phyloP scores from a whole-genome alignment of 2,113 vertebrate genomes.

The Macrotis lagotis region DNA sequence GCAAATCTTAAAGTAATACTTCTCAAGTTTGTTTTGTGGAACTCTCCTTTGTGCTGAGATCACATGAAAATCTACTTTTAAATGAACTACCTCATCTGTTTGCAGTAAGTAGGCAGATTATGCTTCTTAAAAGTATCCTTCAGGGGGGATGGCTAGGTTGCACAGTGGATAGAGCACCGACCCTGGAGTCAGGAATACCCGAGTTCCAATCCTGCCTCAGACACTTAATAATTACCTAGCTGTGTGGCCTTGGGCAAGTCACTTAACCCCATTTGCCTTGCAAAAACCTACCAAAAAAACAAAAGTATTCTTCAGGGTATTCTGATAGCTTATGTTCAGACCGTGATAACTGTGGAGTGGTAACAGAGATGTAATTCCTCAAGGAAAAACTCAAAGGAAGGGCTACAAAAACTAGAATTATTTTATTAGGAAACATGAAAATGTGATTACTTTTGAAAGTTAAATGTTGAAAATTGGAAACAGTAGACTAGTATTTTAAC shows the following conservation, averaged over 20 bases:
- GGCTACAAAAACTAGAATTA: background rate
- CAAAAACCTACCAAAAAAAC: too few species aligned
- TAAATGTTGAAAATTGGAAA: conserved; percentile 27
- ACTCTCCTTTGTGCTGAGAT: conserved; percentile 47
- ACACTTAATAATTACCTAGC: too few species aligned
- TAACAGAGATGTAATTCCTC: background rate
- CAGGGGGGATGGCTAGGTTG: too few species aligned
- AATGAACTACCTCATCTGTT: conserved; percentile 55
- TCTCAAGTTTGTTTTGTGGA: conserved; percentile 55
- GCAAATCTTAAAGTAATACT: conserved; percentile 57
- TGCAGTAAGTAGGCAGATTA: background rate
- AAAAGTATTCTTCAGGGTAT: too few species aligned
- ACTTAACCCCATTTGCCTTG: too few species aligned
- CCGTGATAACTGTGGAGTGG: conserved; percentile 40
- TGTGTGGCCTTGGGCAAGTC: too few species aligned
- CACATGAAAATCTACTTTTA: conserved; percentile 44
- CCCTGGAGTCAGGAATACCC: too few species aligned
- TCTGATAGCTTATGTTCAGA: conserved; percentile 24
- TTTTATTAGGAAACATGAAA: conserved; percentile 35
- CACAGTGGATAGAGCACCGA: too few species aligned
- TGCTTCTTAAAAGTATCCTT: background rate
- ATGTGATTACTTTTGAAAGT: conserved; percentile 33
- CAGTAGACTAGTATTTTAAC: background rate
- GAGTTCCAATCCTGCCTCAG: too few species aligned
- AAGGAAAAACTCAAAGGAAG: conserved; percentile 38